Base-by-base conservation (phyloP, 2,113 vertebrate genomes). In the Loxodonta africana region DNA sequence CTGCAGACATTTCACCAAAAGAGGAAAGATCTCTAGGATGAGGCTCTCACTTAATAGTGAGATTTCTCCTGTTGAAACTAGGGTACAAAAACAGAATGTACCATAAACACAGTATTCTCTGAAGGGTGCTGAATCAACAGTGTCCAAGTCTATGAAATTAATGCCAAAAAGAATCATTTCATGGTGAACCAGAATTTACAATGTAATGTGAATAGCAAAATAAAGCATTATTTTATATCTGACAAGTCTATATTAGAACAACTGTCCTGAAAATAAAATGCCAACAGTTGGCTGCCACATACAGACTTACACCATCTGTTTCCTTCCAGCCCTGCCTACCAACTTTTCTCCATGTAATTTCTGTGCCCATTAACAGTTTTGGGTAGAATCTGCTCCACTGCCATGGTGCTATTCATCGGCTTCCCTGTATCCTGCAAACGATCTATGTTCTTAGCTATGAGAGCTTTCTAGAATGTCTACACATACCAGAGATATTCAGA, bases 231-330 rank as follows among this genome's bases (percentile, higher is more conserved):
- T 85, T 94, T 95, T 84, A 57, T 77, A 84, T 41, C 48, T 90
- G 95, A 83, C 74, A 95, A 69, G 46, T 51, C 44, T 94, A 8
- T 73, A 57, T 33, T 69, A 44, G 67, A 93, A 80, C 6, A 83
- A 62, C 63, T 89, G 44, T 65, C 71, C 90, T 95, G 63, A 94
- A 93, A 88, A 91, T 60, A 60, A 94, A 91, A 77, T 37, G 41
- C 18, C 60, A 84, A 62, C 44, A 73, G 20, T 71, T 89, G 12
- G 48, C 48, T 83, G 53, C 67, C 71, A 41, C 17, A 18, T 77
- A 21, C 30, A 83, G 41, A 44, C 8, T 62, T 57, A n/a, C 25
- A 46, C 83, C 69, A 53, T 88, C 87, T 86, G 86, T 65, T 78
- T 71, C 26, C 30, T 60, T 71, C 30, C 73, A 88, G 30, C 20